Conservation (phyloP, 2,888 invertebrate species). For the Sisyra terminalis region DNA sequence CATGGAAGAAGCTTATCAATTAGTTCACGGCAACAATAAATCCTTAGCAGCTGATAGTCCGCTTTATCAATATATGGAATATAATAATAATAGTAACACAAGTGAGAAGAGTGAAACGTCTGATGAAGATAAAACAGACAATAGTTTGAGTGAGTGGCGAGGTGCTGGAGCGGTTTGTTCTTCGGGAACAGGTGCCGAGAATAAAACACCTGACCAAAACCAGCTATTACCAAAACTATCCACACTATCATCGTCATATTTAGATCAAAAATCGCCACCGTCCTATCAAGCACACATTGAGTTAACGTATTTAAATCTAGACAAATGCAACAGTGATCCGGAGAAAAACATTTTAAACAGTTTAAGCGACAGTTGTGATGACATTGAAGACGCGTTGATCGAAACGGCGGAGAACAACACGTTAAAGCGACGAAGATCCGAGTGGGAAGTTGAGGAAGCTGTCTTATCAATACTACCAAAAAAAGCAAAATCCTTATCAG, state of each 20-base stretch:
- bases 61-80: too few relatives aligned
- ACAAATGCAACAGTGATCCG: constrained; percentile 21
- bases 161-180: too few relatives aligned
- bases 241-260: constrained; percentile 18
- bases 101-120: too few relatives aligned
- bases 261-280: constrained; percentile 25
- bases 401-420: constrained; percentile 12
- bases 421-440: constrained; percentile 30
- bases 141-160: too few relatives aligned
- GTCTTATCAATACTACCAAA: constrained; percentile 35
- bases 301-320: constrained; percentile 31
- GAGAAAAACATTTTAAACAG: neutral
- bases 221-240: too few relatives aligned
- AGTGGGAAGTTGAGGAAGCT: constrained; percentile 37
- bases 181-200: too few relatives aligned
- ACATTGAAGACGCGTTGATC: neutral
- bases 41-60: too few relatives aligned
- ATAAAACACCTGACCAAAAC: too few relatives aligned
- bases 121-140: too few relatives aligned
- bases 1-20: constrained; percentile 43
- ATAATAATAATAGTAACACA: too few relatives aligned
- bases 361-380: constrained; percentile 7
- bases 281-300: constrained; percentile 17
- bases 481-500: constrained; percentile 22
- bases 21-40: constrained; percentile 24